Conservation (phyloP, 2,113 vertebrate species). For the Rhabdomys dilectus region DNA sequence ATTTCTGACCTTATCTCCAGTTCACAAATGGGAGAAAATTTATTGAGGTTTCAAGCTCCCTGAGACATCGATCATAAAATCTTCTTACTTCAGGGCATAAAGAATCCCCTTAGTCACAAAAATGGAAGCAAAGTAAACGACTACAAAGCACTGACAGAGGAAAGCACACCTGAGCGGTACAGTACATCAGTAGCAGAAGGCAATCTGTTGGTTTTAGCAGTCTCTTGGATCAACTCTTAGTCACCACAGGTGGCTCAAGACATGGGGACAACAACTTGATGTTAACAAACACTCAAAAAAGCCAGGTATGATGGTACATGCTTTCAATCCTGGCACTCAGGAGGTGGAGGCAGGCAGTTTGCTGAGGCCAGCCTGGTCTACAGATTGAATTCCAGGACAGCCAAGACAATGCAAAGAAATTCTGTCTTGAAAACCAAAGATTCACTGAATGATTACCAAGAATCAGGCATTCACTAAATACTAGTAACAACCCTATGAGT, state of each 20-base stretch:
- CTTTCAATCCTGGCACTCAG: background rate
- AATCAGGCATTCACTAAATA: background rate
- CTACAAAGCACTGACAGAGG: background rate
- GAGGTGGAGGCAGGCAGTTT: background rate
- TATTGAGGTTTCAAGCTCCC: background rate
- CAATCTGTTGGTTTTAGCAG: background rate
- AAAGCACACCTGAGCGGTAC: background rate
- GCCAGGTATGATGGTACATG: background rate
- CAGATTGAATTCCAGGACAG: background rate
- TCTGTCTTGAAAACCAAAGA: background rate
- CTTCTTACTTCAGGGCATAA: background rate
- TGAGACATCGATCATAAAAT: background rate
- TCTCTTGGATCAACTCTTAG: conserved; percentile 5
- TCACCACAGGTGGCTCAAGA: background rate
- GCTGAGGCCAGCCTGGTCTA: background rate
- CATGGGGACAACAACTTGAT: background rate
- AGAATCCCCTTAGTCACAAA: background rate
- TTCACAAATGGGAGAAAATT: background rate
- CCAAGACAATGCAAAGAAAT: background rate
- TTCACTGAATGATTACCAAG: background rate
- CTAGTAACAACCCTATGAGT: background rate
- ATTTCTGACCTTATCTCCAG: background rate
- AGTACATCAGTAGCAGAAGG: background rate
- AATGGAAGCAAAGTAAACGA: background rate
- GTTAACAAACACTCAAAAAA: background rate